Evolutionary conservation across 2,113 vertebrate species (phyloP), one percentile per base, ranked within the genome.

Genomic region (Hymenochirus boettgeri): DNA sequence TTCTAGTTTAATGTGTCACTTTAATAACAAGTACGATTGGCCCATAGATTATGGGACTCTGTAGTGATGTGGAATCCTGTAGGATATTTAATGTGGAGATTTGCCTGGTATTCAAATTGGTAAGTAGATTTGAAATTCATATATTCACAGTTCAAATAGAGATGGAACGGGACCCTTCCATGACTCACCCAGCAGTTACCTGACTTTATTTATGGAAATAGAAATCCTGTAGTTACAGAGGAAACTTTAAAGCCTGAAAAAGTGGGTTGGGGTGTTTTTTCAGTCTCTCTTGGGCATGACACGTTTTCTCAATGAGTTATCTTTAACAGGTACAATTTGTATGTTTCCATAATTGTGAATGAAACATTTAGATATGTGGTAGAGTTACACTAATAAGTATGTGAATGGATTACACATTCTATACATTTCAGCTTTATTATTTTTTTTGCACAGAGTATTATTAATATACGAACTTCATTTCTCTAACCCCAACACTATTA

Each of bases 151-250:
- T 13, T 39, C 5, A 39, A 12, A 42, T 13, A 42, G 37, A 42
- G 37, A 42, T 12, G 37, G 37, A 42, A 42, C 37, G 5, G 5
- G 39, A 17, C 39, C 39, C 39, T 17, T 17, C 39, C n/a, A n/a
- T n/a, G 39, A 42, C 39, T 42, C 39, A 42, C 39, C 1, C 39
- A 15, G 39, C 39, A 42, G 39, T 7, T 2, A 9, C 15, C 39
- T 42, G 39, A 42, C 39, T 42, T 42, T 17, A 42, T 42, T 42
- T 42, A 42, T 42, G 39, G 39, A 42, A 42, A 42, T 42, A 42
- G 39, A 42, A 42, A 42, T 17, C n/a, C n/a, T n/a, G n/a, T n/a
- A 42, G 39, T 42, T 42, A 42, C 13, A 42, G 39, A 42, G 39
- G 39, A 42, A 42, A 42, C n/a, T 42, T 42, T 42, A 42, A 17